Percentiles rank a stretch among this genome's conserved stretches.
Evolutionary conservation across 92 coral and sea anemone genomes (phyloP).

Genomic region (Parazoanthus swiftii): DNA sequence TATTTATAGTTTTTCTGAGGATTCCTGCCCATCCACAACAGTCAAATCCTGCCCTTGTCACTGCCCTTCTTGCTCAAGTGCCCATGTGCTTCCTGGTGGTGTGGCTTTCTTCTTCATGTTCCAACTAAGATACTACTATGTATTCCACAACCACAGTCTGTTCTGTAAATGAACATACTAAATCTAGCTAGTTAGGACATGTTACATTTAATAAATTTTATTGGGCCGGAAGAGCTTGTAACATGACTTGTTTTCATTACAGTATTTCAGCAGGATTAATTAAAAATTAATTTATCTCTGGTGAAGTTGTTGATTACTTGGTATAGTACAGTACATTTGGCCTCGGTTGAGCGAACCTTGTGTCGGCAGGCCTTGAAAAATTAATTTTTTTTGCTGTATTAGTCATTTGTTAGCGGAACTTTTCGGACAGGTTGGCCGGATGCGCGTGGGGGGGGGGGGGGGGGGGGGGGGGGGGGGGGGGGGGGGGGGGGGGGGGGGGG

Average conservation of each 20-base stretch:
- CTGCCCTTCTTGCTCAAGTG: neutral
- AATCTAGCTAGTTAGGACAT: slow-evolving; percentile 19
- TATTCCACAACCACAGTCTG: neutral
- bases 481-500: too few relatives aligned
- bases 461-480: too few relatives aligned
- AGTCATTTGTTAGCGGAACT: too few relatives aligned
- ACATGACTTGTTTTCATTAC: neutral
- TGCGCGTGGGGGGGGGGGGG: too few relatives aligned
- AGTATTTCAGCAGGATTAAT: neutral
- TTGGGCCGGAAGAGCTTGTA: slow-evolving; percentile 1
- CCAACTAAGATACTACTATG: too few relatives aligned
- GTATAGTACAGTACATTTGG: too few relatives aligned
- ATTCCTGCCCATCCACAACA: neutral
- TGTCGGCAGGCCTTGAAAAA: too few relatives aligned
- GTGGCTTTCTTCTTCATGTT: neutral
- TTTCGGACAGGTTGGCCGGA: too few relatives aligned
- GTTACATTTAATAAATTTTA: slow-evolving; percentile 24
- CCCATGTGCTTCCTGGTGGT: neutral
- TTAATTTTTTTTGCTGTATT: too few relatives aligned
- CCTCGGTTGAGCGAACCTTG: too few relatives aligned
- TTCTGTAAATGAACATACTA: slow-evolving; percentile 18
- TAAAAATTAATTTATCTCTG: neutral
- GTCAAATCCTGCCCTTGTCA: neutral
- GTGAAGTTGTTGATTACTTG: neutral
- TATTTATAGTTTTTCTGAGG: neutral